Conservation (phyloP, 2,113 vertebrate genomes). For the Heptranchias perlo region DNA sequence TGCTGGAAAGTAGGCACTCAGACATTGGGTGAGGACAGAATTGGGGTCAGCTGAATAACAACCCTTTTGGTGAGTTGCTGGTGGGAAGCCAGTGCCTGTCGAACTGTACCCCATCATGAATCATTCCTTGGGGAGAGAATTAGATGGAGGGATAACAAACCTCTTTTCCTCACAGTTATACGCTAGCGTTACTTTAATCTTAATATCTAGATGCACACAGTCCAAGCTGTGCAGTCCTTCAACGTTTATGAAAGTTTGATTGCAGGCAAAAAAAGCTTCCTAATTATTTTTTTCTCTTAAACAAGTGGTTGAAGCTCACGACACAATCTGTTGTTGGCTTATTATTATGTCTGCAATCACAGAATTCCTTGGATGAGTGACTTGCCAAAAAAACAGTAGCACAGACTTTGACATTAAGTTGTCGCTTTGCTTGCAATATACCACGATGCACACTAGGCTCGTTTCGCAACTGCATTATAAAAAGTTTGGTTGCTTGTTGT, state of each 20-base stretch:
- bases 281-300: not conserved
- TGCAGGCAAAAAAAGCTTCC: not conserved
- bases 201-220: not conserved
- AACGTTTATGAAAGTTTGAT: not conserved
- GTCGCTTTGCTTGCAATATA: not conserved
- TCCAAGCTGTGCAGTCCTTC: not conserved
- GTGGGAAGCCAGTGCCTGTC: not conserved
- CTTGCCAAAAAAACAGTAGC: not conserved
- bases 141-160: not conserved
- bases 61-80: not conserved
- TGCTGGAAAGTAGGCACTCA: not conserved
- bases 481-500: not conserved
- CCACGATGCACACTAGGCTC: not conserved
- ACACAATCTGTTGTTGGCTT: not conserved
- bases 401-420: not conserved
- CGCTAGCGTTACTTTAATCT: not conserved
- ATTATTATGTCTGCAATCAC: not conserved
- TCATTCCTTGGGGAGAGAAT: not conserved
- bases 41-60: not conserved
- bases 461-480: not conserved
- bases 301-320: not conserved
- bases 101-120: not conserved
- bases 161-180: not conserved
- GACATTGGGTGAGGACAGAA: not conserved
- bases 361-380: not conserved